Evolutionary conservation across 64 coral and sea anemone genomes (phyloP), one percentile per base, ranked within the genome.

Genomic region (Acropora tenuis): DNA sequence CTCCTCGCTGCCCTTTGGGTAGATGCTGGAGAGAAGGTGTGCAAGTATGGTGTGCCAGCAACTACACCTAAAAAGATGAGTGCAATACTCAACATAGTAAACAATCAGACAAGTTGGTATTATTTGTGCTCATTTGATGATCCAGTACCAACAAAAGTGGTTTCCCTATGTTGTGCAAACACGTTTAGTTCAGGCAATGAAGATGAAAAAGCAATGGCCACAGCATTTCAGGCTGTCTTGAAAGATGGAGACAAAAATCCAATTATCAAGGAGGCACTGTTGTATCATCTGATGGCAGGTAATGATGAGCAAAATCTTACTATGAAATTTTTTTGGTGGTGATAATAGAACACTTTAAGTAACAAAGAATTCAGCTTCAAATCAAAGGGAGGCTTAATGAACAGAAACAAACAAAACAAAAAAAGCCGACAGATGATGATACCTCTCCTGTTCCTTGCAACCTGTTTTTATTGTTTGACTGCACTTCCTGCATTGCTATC

Each of bases 241-340:
- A 91, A 91, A 41, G 2, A 78, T 77, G 90, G 90, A 47, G 18
- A 66, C 48, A 18, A 85, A 13, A 76, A 85, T 18, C 80, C 72
- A 13, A 43, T 18, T 5, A 6, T 91, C 15, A 85, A 85, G 9
- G 40, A 84, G 61, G 90, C 90, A 0, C 48, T 91, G 5, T 11
- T 85, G 41, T 91, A 73, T 63, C 90, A 91, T 67, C 90, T 91
- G 61, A 91, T 91, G 90, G 90, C 90, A 91, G 90, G 90, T 83
- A 16, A 67, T 7, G 49, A 41, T 76, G 44, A 13, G 1, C 11
- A 67, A 16, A 67, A 18, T 55, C 52, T 55, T 55, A 55, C 52
- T 55, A 55, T 55, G 52, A 55, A 55, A 7, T 9, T 3, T 2
- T 55, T 55, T 55, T 55, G 50, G 52, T 55, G 52, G 52, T 55